Conservation (phyloP, 2,797 vertebrate species). For the Crocodylus rhombifer region DNA sequence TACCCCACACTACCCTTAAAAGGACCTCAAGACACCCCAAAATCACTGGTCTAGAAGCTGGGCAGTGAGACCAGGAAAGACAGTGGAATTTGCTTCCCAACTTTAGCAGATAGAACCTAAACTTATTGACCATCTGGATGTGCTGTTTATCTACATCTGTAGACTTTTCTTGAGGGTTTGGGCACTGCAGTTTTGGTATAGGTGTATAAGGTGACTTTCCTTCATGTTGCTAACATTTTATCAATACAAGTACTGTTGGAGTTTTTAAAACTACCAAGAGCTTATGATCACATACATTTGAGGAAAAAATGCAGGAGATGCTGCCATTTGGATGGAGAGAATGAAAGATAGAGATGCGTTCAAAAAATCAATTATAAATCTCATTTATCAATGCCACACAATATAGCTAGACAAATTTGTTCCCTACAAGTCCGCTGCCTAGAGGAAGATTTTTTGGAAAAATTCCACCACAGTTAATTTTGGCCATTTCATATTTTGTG, state of each 20-base stretch:
- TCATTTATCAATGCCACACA: neutral
- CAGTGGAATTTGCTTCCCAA: neutral
- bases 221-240: neutral
- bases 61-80: neutral
- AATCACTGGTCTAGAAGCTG: neutral
- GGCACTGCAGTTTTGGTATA: neutral
- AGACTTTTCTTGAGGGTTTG: neutral
- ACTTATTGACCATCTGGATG: neutral
- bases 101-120: conserved; percentile 8
- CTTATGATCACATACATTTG: neutral
- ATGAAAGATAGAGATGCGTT: neutral
- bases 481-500: neutral
- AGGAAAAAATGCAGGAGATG: conserved; percentile 7
- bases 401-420: neutral
- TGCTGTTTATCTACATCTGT: neutral
- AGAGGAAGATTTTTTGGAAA: conserved; percentile 6
- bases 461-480: neutral
- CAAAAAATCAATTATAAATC: conserved; percentile 13
- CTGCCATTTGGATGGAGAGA: neutral
- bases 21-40: too few species aligned
- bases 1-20: too few species aligned
- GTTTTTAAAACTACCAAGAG: conserved; percentile 5
- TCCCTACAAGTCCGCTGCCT: neutral
- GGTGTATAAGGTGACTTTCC: neutral
- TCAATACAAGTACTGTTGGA: neutral